These are phyloP conservation scores for Chaenodraco wilsoni DNA, from an alignment of 2,797 vertebrate species.

Conservation along the genomic window DNA sequence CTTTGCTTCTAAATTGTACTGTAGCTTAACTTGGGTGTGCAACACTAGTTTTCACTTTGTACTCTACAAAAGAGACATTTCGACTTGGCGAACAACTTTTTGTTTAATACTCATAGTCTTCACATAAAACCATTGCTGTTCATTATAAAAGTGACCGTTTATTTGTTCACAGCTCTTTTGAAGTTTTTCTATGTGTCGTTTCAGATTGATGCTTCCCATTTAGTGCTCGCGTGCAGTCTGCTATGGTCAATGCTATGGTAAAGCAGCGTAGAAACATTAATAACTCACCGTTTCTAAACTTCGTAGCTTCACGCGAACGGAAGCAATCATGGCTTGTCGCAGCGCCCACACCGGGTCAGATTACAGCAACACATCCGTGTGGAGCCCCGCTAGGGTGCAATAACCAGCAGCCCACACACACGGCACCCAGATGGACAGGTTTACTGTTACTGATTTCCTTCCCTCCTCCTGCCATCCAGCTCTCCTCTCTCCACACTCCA, in stretches of 20 bases:
- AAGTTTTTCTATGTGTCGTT: conserved; percentile 8
- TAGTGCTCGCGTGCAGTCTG: conserved; percentile 15
- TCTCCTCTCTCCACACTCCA: conserved; percentile 38
- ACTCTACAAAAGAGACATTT: background rate
- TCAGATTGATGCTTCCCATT: conserved; percentile 26
- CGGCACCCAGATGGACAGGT: conserved; percentile 71
- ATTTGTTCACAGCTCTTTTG: conserved; percentile 4
- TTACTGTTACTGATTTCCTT: conserved; percentile 68
- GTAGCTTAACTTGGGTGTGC: background rate
- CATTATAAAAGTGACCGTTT: conserved; percentile 6
- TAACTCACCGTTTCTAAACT: conserved; percentile 33
- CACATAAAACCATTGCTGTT: background rate
- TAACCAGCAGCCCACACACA: conserved; percentile 61
- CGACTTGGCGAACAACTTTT: background rate
- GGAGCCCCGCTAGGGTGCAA: conserved; percentile 54
- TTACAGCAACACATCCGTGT: conserved; percentile 53
- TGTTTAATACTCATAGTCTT: background rate
- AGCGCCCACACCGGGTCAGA: conserved; percentile 54
- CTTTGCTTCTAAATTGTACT: background rate
- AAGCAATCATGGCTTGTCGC: conserved; percentile 59
- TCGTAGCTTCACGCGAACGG: conserved; percentile 19
- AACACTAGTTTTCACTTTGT: too few relatives aligned
- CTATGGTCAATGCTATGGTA: conserved; percentile 29
- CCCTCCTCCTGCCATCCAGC: conserved; percentile 48
- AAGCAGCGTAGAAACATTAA: conserved; percentile 18